phyloP scores from a whole-genome alignment of 2,113 vertebrate genomes.

The Potamarius usumacintae region DNA sequence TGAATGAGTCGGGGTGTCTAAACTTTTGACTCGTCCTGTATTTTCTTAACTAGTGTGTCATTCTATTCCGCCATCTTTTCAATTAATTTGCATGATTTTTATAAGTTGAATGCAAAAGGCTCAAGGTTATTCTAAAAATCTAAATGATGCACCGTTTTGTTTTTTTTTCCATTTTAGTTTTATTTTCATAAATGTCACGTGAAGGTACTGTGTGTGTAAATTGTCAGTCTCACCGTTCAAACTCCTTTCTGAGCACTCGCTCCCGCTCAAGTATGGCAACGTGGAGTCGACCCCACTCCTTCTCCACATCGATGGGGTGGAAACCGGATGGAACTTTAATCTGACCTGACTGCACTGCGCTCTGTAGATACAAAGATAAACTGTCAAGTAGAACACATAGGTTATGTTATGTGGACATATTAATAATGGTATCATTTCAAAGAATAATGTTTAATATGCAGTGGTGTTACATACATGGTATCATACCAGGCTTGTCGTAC shows the following conservation, averaged over 20 bases:
- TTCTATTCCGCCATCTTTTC: neutral
- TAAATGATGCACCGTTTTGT: neutral
- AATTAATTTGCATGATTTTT: neutral
- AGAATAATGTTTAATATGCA: neutral
- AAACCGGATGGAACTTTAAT: slow-evolving; percentile 84
- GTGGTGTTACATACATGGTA: neutral
- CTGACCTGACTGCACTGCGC: slow-evolving; percentile 81
- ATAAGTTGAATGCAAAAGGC: neutral
- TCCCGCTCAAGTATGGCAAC: slow-evolving; percentile 90
- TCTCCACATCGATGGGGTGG: slow-evolving; percentile 93
- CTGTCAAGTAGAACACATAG: slow-evolving; percentile 4
- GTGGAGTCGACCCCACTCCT: slow-evolving; percentile 93
- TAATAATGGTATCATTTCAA: neutral
- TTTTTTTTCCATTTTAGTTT: neutral
- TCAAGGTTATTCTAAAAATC: neutral
- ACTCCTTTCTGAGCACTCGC: slow-evolving; percentile 84
- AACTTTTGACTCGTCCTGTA: neutral
- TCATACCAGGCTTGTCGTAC: neutral
- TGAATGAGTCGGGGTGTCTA: too few species aligned
- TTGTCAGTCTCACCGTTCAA: slow-evolving; percentile 73
- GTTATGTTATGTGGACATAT: neutral
- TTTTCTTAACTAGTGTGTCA: neutral
- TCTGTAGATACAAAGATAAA: slow-evolving; percentile 62
- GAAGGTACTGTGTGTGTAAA: neutral
- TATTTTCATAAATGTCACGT: neutral